Conservation (phyloP, 1,140 invertebrate species). For the Ceratina australensis region DNA sequence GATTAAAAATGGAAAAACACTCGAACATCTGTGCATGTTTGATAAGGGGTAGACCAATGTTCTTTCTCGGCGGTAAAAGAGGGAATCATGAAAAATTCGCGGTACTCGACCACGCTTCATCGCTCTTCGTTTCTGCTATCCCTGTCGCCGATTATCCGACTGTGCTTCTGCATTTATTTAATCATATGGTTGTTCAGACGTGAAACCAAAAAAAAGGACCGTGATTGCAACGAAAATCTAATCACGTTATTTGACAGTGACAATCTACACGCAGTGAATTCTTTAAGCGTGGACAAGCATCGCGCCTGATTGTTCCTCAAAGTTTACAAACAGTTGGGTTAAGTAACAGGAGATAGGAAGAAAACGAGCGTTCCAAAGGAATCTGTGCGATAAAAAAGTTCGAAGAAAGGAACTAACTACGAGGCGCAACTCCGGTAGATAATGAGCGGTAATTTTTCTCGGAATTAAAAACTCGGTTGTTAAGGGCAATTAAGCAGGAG, state of each 20-base stretch:
- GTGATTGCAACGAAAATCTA: no score
- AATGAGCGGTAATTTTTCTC: background rate
- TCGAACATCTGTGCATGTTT: conserved; percentile 8
- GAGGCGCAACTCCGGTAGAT: background rate
- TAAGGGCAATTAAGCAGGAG: conserved; percentile 4
- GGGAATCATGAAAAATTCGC: conserved; percentile 6
- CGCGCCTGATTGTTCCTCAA: no score
- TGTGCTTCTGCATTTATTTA: background rate
- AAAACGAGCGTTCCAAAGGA: background rate
- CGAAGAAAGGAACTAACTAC: background rate
- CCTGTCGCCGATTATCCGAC: background rate
- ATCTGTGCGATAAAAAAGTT: background rate
- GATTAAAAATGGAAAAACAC: conserved; percentile 26
- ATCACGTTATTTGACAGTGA: no score
- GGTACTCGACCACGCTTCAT: background rate
- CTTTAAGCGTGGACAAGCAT: no score
- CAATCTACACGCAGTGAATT: no score
- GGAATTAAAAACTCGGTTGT: conserved; percentile 13
- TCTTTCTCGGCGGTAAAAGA: no score
- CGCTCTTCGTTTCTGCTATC: background rate
- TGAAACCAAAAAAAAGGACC: background rate
- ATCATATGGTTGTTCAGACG: background rate
- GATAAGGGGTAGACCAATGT: background rate
- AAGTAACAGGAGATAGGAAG: background rate
- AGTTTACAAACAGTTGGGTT: background rate